Conservation (phyloP, 2,797 vertebrate species). For the Neosalanx taihuensis region DNA sequence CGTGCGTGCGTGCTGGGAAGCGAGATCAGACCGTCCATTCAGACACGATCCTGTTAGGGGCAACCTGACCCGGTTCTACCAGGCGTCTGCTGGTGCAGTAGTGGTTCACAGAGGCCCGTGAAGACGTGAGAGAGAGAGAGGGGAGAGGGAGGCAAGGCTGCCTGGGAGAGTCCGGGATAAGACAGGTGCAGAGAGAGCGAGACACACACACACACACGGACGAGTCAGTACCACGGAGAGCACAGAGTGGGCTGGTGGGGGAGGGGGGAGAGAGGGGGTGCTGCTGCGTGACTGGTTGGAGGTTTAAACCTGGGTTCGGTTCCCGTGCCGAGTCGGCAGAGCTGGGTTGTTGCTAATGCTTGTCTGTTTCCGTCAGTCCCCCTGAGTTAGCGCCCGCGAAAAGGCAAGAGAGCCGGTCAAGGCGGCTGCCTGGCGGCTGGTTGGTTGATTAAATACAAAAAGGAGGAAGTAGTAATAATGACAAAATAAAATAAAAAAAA, state of each 20-base stretch:
- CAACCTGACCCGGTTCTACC: slow-evolving; percentile 35
- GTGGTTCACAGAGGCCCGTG: slow-evolving; percentile 56
- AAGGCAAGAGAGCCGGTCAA: slow-evolving; percentile 27
- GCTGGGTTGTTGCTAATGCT: slow-evolving; percentile 53
- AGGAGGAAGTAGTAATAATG: slow-evolving; percentile 30
- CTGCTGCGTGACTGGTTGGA: slow-evolving; percentile 57
- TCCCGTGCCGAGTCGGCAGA: slow-evolving; percentile 23
- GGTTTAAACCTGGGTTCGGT: slow-evolving; percentile 44
- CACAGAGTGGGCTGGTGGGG: not conserved
- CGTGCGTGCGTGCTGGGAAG: slow-evolving; percentile 9
- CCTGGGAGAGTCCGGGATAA: slow-evolving; percentile 28
- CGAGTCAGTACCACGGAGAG: slow-evolving; percentile 11
- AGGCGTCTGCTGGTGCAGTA: slow-evolving; percentile 46
- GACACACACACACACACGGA: slow-evolving; percentile 20
- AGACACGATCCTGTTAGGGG: slow-evolving; percentile 24
- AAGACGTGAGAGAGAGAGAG: slow-evolving; percentile 36
- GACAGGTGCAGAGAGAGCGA: slow-evolving; percentile 37
- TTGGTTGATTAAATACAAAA: slow-evolving; percentile 63
- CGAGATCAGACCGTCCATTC: not conserved
- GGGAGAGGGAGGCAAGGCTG: slow-evolving; percentile 18
- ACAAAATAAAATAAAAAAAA: slow-evolving; percentile 42
- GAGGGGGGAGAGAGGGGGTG: slow-evolving; percentile 25
- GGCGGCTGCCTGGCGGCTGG: slow-evolving; percentile 47
- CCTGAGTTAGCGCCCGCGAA: slow-evolving; percentile 77
- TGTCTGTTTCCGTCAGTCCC: slow-evolving; percentile 70